phyloP scores from a whole-genome alignment of 2,888 invertebrate genomes.

The Drosophila incognita region DNA sequence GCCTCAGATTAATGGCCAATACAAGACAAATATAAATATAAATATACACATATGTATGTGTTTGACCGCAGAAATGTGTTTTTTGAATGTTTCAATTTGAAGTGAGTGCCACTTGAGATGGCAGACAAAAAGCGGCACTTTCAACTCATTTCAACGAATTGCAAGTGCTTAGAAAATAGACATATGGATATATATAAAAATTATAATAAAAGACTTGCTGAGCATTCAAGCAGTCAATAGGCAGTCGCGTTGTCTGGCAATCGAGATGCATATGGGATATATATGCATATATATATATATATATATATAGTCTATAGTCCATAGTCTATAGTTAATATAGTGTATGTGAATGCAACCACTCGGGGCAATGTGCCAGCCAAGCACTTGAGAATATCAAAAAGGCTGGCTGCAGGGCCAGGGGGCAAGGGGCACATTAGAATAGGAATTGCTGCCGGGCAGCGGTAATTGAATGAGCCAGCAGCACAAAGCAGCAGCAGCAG shows the following conservation, averaged over 20 bases:
- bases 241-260: conserved; percentile 28
- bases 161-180: conserved; percentile 29
- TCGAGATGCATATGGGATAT: conserved; percentile 27
- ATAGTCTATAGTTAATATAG: not conserved
- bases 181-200: conserved; percentile 28
- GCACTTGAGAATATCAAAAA: conserved; percentile 69
- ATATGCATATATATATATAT: not conserved
- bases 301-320: not conserved
- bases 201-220: conserved; percentile 59
- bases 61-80: conserved; percentile 18
- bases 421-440: conserved; percentile 49
- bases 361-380: conserved; percentile 70
- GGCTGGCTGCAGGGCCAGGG: not conserved
- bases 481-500: conserved; percentile 44
- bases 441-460: conserved; percentile 64
- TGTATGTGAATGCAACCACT: conserved; percentile 27
- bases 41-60: not conserved
- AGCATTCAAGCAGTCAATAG: conserved; percentile 36
- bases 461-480: conserved; percentile 73
- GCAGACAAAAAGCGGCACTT: conserved; percentile 29
- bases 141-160: conserved; percentile 34
- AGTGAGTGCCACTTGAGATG: conserved; percentile 40
- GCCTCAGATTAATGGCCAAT: conserved; percentile 25
- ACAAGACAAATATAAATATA: not conserved
- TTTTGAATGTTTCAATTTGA: conserved; percentile 38